phyloP scores from a whole-genome alignment of 2,888 invertebrate genomes.

The Crepidodera aurea region DNA sequence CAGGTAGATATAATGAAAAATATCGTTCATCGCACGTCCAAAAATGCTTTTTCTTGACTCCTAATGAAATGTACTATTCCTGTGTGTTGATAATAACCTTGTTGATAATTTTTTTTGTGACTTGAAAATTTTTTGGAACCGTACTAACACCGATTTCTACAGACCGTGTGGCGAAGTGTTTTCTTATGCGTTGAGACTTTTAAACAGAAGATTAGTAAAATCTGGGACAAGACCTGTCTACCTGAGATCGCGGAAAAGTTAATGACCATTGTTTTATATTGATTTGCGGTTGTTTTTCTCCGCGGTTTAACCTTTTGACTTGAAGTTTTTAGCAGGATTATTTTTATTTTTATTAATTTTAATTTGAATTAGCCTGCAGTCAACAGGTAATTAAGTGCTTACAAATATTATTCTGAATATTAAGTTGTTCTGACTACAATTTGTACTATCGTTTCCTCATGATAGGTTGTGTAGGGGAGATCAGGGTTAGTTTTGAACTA shows the following conservation, averaged over 20 bases:
- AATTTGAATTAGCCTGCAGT: background rate
- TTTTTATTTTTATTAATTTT: background rate
- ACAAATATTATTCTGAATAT: too few relatives aligned
- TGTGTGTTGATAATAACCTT: too few relatives aligned
- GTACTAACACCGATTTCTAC: conserved; percentile 11
- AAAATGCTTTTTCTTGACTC: too few relatives aligned
- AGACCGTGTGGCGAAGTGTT: background rate
- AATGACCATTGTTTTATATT: background rate
- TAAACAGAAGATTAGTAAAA: conserved; percentile 1
- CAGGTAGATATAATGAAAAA: too few relatives aligned
- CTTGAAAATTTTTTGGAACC: background rate
- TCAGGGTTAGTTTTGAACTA: too few relatives aligned
- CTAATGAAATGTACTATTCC: too few relatives aligned
- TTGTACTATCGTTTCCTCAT: too few relatives aligned
- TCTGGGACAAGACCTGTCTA: background rate
- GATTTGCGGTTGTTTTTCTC: background rate
- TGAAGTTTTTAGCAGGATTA: background rate
- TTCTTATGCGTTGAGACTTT: conserved; percentile 8
- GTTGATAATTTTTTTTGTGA: too few relatives aligned
- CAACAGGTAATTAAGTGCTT: too few relatives aligned
- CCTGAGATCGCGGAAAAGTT: background rate
- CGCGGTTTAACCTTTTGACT: background rate
- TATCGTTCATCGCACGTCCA: too few relatives aligned
- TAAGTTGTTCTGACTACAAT: too few relatives aligned
- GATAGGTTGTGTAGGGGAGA: too few relatives aligned